phyloP scores from a whole-genome alignment of 2,113 vertebrate genomes.

The Agapornis roseicollis region DNA sequence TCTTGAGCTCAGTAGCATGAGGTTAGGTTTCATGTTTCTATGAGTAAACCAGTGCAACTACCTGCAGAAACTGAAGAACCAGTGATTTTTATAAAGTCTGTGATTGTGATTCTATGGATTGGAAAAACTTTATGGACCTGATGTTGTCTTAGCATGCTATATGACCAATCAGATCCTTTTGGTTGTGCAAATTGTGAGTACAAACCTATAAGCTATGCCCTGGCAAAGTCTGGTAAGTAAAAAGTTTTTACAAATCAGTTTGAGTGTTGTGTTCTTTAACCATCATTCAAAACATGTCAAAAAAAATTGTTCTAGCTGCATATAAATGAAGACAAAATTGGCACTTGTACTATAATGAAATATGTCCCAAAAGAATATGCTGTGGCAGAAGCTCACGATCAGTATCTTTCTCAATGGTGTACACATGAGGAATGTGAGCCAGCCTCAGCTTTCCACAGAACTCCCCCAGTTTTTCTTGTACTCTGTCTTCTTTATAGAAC shows the following conservation, averaged over 20 bases:
- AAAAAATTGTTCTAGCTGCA: background rate
- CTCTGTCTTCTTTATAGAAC: background rate
- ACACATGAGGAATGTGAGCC: background rate
- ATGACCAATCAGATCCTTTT: background rate
- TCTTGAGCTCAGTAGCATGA: background rate
- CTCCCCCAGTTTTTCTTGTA: background rate
- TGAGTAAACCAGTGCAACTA: background rate
- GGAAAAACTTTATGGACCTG: background rate
- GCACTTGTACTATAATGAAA: background rate
- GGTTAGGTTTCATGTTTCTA: background rate
- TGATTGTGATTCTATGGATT: background rate
- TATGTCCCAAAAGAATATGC: background rate
- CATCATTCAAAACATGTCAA: background rate
- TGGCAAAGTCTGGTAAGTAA: background rate
- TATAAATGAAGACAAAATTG: background rate
- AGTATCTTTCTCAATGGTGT: background rate
- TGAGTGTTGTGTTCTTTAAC: background rate
- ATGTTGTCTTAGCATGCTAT: background rate
- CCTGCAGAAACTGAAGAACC: background rate
- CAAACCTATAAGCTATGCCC: background rate
- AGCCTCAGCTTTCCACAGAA: background rate
- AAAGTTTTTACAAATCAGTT: background rate
- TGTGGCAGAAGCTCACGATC: background rate
- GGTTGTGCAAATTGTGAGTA: background rate
- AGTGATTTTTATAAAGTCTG: background rate